Conservation (phyloP, 2,113 vertebrate genomes). For the Tragelaphus imberbis region DNA sequence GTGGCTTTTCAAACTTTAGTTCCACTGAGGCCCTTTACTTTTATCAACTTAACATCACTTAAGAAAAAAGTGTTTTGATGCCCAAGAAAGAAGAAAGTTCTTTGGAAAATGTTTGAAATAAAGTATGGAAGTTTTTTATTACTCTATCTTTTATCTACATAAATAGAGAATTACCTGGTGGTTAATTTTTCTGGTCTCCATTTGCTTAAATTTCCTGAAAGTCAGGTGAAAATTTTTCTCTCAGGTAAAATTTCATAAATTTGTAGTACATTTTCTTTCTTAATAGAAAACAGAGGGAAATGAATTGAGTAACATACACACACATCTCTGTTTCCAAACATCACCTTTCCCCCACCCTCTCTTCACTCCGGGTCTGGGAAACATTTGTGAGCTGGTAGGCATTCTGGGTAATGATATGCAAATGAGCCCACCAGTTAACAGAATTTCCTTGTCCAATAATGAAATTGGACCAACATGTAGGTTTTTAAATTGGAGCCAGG, state of each 20-base stretch:
- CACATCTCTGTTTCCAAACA: conserved; percentile 50
- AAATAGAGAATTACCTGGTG: conserved; percentile 56
- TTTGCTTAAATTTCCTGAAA: conserved; percentile 75
- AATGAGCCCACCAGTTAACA: conserved; percentile 59
- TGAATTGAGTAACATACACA: conserved; percentile 48
- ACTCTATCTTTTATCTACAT: conserved; percentile 56
- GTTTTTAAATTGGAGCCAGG: conserved; percentile 62
- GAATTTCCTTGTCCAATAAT: conserved; percentile 73
- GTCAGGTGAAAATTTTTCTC: conserved; percentile 68
- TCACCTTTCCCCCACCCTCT: conserved; percentile 12
- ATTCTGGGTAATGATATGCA: conserved; percentile 74
- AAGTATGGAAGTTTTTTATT: conserved; percentile 32
- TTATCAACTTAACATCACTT: conserved; percentile 56
- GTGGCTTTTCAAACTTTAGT: conserved; percentile 74
- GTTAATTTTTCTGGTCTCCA: conserved; percentile 64
- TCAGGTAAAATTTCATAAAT: conserved; percentile 62
- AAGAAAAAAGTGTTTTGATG: conserved; percentile 64
- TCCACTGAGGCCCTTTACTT: conserved; percentile 60
- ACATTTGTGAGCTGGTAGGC: conserved; percentile 60
- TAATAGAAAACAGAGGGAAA: conserved; percentile 63
- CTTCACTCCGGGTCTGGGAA: conserved; percentile 58
- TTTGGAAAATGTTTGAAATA: conserved; percentile 49
- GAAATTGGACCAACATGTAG: conserved; percentile 63
- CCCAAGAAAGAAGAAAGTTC: conserved; percentile 66
- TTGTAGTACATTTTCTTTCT: conserved; percentile 47